phyloP scores from a whole-genome alignment of 2,888 invertebrate species.

The Acleris laterana region DNA sequence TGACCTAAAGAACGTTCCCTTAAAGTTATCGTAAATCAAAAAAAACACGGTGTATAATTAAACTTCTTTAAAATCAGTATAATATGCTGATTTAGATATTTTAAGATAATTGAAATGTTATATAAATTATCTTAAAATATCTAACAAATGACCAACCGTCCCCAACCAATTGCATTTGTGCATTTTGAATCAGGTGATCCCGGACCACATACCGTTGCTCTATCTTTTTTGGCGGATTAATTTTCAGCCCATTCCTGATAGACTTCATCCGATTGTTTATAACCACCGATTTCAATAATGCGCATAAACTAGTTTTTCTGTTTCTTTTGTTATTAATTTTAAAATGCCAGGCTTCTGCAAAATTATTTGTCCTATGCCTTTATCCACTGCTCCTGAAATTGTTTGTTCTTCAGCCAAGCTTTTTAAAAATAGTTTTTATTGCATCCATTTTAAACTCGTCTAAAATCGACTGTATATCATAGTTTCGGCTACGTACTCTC shows the following conservation, averaged over 20 bases:
- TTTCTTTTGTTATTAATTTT: conserved; percentile 13
- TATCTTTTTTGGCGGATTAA: conserved; percentile 1
- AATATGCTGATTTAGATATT: not conserved
- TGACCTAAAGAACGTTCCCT: no score
- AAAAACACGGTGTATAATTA: no score
- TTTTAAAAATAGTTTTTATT: no score
- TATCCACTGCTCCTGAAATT: not conserved
- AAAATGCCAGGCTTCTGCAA: conserved; percentile 15
- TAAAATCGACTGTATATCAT: no score
- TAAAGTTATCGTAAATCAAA: no score
- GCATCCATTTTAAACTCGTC: no score
- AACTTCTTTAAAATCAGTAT: no score
- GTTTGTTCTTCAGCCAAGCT: no score
- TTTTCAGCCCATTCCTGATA: not conserved
- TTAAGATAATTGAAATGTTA: no score
- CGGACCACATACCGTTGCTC: not conserved
- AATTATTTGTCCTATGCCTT: conserved; percentile 10
- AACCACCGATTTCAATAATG: not conserved
- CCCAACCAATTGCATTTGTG: conserved; percentile 6
- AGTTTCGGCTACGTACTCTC: no score
- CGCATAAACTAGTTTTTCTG: conserved; percentile 6
- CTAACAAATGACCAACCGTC: not conserved
- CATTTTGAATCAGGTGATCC: conserved; percentile 10
- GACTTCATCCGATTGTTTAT: not conserved
- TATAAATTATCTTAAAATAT: not conserved